A percentile compares a stretch with the other conserved stretches of the same genome.
These are phyloP conservation scores for Pachymerium ferrugineum DNA, from an alignment of 2,888 invertebrate species.

Conservation along the genomic window DNA sequence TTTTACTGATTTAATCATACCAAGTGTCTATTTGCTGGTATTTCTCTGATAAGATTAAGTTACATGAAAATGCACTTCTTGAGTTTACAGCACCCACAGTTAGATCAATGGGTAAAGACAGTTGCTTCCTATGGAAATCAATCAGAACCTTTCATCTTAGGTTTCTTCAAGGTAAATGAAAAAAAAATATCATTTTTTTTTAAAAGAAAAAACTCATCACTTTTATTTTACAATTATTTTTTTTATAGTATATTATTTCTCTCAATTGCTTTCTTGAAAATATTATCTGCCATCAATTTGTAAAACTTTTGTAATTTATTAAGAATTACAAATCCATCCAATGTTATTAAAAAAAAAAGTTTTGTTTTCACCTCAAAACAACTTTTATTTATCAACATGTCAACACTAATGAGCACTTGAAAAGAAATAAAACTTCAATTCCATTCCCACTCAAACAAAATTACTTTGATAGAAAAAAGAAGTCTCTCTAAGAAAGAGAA, in stretches of 20 bases:
- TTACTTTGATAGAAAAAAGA: neutral
- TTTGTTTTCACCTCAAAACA: neutral
- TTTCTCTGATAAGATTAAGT: constrained; percentile 21
- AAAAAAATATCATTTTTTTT: neutral
- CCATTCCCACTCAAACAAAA: neutral
- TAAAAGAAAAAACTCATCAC: neutral
- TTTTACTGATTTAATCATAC: neutral
- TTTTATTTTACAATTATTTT: neutral
- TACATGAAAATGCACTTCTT: constrained; percentile 22
- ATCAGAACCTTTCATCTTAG: neutral
- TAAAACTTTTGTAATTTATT: neutral
- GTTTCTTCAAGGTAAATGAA: neutral
- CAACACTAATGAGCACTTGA: neutral
- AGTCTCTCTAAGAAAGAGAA: too few relatives aligned
- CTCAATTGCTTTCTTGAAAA: neutral
- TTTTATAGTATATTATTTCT: neutral
- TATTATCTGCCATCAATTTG: neutral
- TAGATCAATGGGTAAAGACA: neutral
- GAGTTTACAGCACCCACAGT: constrained; percentile 10
- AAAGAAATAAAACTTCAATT: constrained; percentile 15
- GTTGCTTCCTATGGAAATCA: constrained; percentile 19
- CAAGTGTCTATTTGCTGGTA: neutral
- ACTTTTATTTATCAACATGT: neutral
- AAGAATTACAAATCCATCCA: constrained; percentile 21
- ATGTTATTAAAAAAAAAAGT: neutral